These are phyloP conservation scores for Triplophysa bombifrons DNA, from an alignment of 2,797 vertebrate species.

Conservation along the genomic window DNA sequence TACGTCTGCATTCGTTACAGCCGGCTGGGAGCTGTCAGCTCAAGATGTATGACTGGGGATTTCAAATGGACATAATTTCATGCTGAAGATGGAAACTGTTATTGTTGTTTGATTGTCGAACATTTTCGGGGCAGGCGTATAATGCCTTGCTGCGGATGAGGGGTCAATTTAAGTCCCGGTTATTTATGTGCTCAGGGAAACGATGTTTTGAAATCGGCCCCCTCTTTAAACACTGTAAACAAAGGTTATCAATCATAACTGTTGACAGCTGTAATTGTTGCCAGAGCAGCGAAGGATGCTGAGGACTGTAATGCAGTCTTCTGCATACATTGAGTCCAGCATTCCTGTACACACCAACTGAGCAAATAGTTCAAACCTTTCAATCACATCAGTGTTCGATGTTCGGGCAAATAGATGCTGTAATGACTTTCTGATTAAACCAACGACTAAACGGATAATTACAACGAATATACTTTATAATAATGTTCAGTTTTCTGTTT, in stretches of 20 bases:
- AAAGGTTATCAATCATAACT: conserved; percentile 82
- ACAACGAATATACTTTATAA: neutral
- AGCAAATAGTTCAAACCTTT: neutral
- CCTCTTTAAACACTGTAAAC: conserved; percentile 82
- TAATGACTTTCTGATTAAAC: neutral
- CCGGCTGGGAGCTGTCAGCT: conserved; percentile 79
- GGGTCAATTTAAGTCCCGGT: conserved; percentile 67
- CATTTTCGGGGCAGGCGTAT: conserved; percentile 70
- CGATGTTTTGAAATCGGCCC: conserved; percentile 80
- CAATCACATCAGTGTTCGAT: neutral
- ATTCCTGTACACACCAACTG: neutral
- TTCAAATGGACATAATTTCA: conserved; percentile 79
- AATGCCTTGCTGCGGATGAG: conserved; percentile 70
- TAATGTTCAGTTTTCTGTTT: neutral
- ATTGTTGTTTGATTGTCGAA: conserved; percentile 81
- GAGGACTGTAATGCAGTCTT: conserved; percentile 53
- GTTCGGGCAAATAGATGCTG: neutral
- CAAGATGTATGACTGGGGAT: conserved; percentile 78
- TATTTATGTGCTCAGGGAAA: conserved; percentile 77
- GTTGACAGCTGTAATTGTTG: conserved; percentile 77
- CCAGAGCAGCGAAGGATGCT: conserved; percentile 68
- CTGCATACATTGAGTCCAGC: conserved; percentile 27
- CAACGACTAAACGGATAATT: neutral
- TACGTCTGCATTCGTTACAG: conserved; percentile 74
- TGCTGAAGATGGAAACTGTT: conserved; percentile 82